Evolutionary conservation across 2,113 vertebrate genomes (phyloP), one percentile per base, ranked within the genome.

Genomic region (Zonotrichia leucophrys): DNA sequence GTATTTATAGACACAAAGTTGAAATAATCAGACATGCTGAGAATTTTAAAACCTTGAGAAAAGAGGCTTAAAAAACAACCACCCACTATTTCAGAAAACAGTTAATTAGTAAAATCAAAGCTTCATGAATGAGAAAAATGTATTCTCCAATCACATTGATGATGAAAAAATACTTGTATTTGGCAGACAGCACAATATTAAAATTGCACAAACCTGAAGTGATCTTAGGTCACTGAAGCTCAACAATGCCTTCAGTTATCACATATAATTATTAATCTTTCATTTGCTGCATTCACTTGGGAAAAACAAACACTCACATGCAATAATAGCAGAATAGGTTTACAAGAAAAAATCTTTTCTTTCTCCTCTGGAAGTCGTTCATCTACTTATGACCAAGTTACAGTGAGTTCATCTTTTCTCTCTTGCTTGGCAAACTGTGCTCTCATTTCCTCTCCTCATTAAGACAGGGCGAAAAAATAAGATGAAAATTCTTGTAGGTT

Each of bases 321-420:
- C 20, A 41, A 28, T 37, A 75, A 33, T 8, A 75, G 21, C 3
- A 49, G 13, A 42, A 50, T 5, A 35, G 2, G 2, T 55, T 75
- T 75, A 21, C 7, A 9, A 19, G 25, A 77, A 70, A 49, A 58
- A 25, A 7, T 1, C 0, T 24, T 63, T 23, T 3, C 3, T 77
- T 79, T 87, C 30, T 55, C 7, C 35, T 47, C 23, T 24, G 7
- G 12, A 78, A 68, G 5, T 8, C 68, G 2, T 39, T 47, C 6
- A 55, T 42, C 6, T 63, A 9, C 17, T 18, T 81, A 50, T 3
- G 37, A 13, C 2, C 10, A 63, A n/a, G 7, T 20, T 47, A 15
- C 13, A 27, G 12, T 39, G 41, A 1, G 4, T 55, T 89, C 5
- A 19, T 44, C 3, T 37, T 60, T 10, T 19, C 23, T 60, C 35